Evolutionary conservation across 2,113 vertebrate species (phyloP), one percentile per base, ranked within the genome.

Genomic region (Semnopithecus entellus): DNA sequence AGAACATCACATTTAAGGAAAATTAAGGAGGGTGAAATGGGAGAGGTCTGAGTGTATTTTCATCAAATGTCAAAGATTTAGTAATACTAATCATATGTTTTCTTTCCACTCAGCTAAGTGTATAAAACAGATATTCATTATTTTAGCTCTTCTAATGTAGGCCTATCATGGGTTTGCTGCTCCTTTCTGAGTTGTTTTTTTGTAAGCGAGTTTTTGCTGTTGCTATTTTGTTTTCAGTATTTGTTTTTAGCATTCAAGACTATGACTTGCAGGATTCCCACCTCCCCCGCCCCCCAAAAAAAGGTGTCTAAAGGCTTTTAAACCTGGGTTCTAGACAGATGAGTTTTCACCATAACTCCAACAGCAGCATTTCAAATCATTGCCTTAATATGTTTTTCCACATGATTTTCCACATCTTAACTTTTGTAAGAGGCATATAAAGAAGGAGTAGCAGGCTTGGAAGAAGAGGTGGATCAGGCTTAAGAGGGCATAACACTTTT

Each of bases 1-100:
- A 2, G 57, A 97, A 88, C 5, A 82, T 4, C 12, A 90, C 14
- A 97, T 78, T 5, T 30, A 82, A 23, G 79, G 92, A 98, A 94
- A 98, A 92, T 7, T 8, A 70, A 93, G 75, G 32, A 50, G 9
- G 14, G 3, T 52, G 48, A 70, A 76, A 64, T 38, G 32, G 50
- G 20, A 59, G 2, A 38, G 4, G 8, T 50, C 30, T 79, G 22
- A 17, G n/a, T 4, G 16, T 14, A 6, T 35, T 91, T 38, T 66
- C 87, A 78, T 25, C 90, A 79, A 64, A 90, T 61, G 50, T 66
- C 70, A 84, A 55, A 73, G 22, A 66, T 66, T 80, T 57, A 25
- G 22, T 38, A 48, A 80, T 45, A 89, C 5, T 87, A n/a, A 86
- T 35, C 32, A 76, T 0, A 13, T 38, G 3, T 32, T 90, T 83